These are phyloP conservation scores for Catostylus mosaicus DNA, from an alignment of 30 jellyfish, hydroid and myxozoan genomes.

Conservation along the genomic window DNA sequence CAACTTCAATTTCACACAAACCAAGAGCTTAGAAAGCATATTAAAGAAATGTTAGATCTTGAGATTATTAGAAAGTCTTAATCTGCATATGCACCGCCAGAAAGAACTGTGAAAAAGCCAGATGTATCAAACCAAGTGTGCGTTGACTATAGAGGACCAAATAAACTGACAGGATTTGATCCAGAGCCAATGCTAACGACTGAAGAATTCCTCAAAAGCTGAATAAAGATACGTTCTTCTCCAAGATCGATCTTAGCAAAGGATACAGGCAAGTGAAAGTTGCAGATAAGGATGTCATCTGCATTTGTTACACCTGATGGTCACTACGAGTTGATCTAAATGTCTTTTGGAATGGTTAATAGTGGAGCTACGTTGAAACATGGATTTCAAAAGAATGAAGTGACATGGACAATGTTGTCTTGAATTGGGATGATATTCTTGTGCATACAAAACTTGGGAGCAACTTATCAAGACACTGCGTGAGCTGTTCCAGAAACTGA, in stretches of 20 bases:
- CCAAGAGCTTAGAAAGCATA: neutral
- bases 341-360: constrained; percentile 30
- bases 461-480: constrained; percentile 19
- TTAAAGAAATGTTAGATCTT: constrained; percentile 9
- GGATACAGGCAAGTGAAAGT: constrained; percentile 1
- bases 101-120: neutral
- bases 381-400: neutral
- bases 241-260: neutral
- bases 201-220: constrained; percentile 6
- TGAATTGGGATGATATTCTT: constrained; percentile 11
- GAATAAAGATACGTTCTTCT: neutral
- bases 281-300: neutral
- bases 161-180: constrained; percentile 7
- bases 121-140: constrained; percentile 3
- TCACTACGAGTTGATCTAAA: neutral
- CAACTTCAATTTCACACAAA: neutral
- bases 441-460: constrained; percentile 4
- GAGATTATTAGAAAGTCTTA: neutral
- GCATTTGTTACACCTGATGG: constrained; percentile 28
- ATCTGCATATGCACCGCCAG: constrained; percentile 18
- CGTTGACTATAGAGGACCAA: neutral
- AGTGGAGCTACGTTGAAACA: constrained; percentile 3
- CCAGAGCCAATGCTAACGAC: constrained; percentile 31
- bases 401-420: constrained; percentile 25
- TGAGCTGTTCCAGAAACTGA: neutral